Conservation (phyloP, 2,113 vertebrate species). For the Catharus bicknelli region DNA sequence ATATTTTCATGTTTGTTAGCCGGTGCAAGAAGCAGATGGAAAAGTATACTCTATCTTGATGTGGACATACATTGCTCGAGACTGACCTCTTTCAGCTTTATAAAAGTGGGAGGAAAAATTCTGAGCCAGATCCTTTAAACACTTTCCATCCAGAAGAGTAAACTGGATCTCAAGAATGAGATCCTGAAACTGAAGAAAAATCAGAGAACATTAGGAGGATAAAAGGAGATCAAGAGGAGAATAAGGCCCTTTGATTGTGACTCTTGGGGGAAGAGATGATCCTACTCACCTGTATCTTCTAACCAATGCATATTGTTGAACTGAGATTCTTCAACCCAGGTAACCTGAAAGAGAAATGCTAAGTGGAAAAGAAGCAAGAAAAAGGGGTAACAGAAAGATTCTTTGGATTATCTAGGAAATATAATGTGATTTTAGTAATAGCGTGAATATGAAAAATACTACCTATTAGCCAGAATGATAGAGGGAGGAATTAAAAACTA, state of each 20-base stretch:
- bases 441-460: not conserved
- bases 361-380: not conserved
- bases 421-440: slow-evolving; percentile 1
- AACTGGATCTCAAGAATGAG: not conserved
- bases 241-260: not conserved
- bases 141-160: not conserved
- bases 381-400: not conserved
- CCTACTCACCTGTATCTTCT: not conserved
- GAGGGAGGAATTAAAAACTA: slow-evolving; percentile 36
- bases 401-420: not conserved
- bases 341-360: not conserved
- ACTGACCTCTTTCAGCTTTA: not conserved
- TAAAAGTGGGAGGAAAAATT: not conserved
- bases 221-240: not conserved
- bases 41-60: not conserved
- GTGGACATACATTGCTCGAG: not conserved
- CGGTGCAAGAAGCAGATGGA: not conserved
- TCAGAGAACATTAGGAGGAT: not conserved
- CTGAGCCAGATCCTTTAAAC: not conserved
- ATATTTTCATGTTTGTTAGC: not conserved
- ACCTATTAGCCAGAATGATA: slow-evolving; percentile 7
- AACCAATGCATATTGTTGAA: not conserved
- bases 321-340: not conserved
- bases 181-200: not conserved
- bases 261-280: not conserved